These are phyloP conservation scores for Peromyscus aztecus DNA, from an alignment of 2,797 vertebrate genomes.

Conservation along the genomic window DNA sequence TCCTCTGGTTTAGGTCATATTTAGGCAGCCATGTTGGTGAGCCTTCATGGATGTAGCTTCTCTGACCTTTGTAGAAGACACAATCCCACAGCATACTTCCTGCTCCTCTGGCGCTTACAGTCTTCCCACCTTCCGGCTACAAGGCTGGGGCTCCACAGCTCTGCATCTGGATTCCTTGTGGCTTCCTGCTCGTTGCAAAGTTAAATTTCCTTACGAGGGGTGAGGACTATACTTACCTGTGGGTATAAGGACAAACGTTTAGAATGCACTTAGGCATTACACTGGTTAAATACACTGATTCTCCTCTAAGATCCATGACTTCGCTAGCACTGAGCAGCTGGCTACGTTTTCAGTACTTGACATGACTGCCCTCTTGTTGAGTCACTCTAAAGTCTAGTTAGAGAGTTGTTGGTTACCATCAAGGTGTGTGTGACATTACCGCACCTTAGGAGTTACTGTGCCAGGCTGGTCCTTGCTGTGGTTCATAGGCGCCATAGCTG, in stretches of 20 bases:
- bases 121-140: not conserved
- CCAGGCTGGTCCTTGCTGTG: not conserved
- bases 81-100: not conserved
- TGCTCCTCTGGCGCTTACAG: not conserved
- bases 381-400: not conserved
- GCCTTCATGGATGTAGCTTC: not conserved
- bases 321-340: not conserved
- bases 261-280: too few species aligned
- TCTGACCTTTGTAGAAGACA: not conserved
- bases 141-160: not conserved
- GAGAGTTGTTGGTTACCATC: not conserved
- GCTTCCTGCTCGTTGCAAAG: not conserved
- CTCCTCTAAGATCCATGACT: not conserved
- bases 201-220: not conserved
- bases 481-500: not conserved
- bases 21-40: not conserved
- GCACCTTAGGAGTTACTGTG: not conserved
- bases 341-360: not conserved
- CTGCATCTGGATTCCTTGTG: not conserved
- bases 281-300: not conserved
- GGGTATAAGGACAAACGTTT: too few species aligned
- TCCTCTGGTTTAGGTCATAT: not conserved
- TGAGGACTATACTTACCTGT: not conserved
- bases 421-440: not conserved
- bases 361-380: not conserved